Percentiles rank a stretch among this genome's conserved stretches.
These are phyloP conservation scores for Nomada fabriciana DNA, from an alignment of 2,888 invertebrate genomes.

Conservation along the genomic window DNA sequence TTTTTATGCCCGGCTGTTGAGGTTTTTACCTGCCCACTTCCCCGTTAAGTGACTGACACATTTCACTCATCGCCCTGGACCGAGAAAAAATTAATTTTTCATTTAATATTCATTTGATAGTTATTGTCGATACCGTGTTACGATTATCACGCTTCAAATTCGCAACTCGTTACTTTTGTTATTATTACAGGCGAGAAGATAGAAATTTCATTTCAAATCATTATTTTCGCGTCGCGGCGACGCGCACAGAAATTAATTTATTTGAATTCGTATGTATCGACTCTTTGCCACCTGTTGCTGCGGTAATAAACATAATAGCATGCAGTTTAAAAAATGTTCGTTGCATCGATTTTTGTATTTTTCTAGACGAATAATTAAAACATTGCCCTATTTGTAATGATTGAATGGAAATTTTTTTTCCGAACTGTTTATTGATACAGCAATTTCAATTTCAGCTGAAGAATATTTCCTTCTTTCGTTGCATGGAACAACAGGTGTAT, in stretches of 20 bases:
- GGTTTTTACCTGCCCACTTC: conserved; percentile 18
- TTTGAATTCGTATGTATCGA: conserved; percentile 37
- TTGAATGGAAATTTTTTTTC: too few relatives aligned
- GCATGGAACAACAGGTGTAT: conserved; percentile 4
- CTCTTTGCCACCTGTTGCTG: conserved; percentile 17
- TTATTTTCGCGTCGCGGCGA: background rate
- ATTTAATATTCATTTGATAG: background rate
- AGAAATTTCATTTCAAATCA: background rate
- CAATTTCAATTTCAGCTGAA: conserved; percentile 13
- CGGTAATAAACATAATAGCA: conserved; percentile 13
- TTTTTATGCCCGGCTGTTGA: background rate
- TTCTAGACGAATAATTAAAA: too few relatives aligned
- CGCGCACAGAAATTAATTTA: background rate
- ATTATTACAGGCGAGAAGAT: background rate
- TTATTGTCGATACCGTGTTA: background rate
- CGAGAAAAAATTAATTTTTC: background rate
- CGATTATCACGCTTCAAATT: background rate
- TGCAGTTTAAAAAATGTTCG: conserved; percentile 18
- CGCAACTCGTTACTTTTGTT: background rate
- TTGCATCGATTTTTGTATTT: too few relatives aligned
- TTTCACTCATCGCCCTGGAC: background rate
- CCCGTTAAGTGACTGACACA: conserved; percentile 23
- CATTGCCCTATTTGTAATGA: too few relatives aligned
- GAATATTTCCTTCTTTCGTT: background rate
- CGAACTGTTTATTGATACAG: background rate